A percentile compares a stretch with the other conserved stretches of the same genome.
Conservation (phyloP, 1,140 invertebrate genomes). For the Calephelis nemesis region DNA sequence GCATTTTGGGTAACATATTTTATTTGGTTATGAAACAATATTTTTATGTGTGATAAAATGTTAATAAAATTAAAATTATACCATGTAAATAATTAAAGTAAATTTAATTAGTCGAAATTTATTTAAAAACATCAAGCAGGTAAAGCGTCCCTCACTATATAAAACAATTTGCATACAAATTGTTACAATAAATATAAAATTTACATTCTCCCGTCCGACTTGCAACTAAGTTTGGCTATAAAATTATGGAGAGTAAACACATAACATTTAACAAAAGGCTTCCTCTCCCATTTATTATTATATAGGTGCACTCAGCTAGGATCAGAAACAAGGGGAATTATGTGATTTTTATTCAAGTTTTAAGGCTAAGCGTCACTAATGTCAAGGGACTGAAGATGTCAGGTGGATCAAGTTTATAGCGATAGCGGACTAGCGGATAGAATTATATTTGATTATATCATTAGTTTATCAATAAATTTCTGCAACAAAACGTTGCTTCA, state of each 20-base stretch:
- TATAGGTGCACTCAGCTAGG: conserved; percentile 22
- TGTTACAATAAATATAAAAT: conserved; percentile 45
- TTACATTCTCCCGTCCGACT: conserved; percentile 40
- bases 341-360: conserved; percentile 60
- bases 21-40: no score
- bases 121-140: background rate
- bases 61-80: background rate
- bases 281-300: conserved; percentile 36
- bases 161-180: conserved; percentile 35
- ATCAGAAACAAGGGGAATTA: conserved; percentile 34
- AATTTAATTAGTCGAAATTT: background rate
- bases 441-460: no score
- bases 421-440: background rate
- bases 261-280: conserved; percentile 16
- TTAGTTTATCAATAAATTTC: no score
- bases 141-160: conserved; percentile 21
- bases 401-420: background rate
- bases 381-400: background rate
- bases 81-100: background rate
- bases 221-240: conserved; percentile 21
- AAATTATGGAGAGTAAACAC: conserved; percentile 31
- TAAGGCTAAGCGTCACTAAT: conserved; percentile 4
- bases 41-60: no score
- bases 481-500: no score
- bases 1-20: no score